Percentiles rank a stretch among this genome's conserved stretches.
phyloP scores from a whole-genome alignment of 2,113 vertebrate species.

The Porphyrio hochstetteri region DNA sequence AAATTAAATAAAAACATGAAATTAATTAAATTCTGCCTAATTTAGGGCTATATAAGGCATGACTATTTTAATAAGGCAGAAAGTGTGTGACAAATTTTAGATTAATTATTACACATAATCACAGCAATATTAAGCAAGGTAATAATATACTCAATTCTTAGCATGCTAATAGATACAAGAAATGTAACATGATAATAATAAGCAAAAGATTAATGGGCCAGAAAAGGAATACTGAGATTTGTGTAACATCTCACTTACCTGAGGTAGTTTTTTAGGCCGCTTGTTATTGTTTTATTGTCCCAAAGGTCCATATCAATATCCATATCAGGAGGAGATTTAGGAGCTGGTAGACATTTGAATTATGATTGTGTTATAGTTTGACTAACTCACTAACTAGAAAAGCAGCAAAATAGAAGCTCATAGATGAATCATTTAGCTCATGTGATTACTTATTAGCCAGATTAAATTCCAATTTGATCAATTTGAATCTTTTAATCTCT shows the following conservation, averaged over 20 bases:
- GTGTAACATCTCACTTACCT: constrained; percentile 79
- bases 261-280: constrained; percentile 98
- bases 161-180: not conserved
- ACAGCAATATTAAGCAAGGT: not conserved
- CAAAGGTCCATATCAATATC: constrained; percentile 93
- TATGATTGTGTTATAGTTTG: not conserved
- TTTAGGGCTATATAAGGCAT: not conserved
- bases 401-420: not conserved
- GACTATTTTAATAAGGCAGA: not conserved
- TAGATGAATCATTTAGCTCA: not conserved
- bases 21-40: not conserved
- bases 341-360: constrained; percentile 75
- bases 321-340: constrained; percentile 90
- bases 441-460: not conserved
- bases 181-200: not conserved
- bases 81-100: not conserved
- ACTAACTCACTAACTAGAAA: not conserved
- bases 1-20: not conserved
- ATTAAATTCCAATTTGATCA: not conserved
- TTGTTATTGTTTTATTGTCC: constrained; percentile 99
- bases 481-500: not conserved
- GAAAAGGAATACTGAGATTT: not conserved
- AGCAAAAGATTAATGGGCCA: not conserved
- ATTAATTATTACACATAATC: not conserved
- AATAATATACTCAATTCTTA: not conserved